A percentile compares a stretch with the other conserved stretches of the same genome.
Evolutionary conservation across 1,140 invertebrate species (phyloP).

Genomic region (Dendrolimus punctatus): DNA sequence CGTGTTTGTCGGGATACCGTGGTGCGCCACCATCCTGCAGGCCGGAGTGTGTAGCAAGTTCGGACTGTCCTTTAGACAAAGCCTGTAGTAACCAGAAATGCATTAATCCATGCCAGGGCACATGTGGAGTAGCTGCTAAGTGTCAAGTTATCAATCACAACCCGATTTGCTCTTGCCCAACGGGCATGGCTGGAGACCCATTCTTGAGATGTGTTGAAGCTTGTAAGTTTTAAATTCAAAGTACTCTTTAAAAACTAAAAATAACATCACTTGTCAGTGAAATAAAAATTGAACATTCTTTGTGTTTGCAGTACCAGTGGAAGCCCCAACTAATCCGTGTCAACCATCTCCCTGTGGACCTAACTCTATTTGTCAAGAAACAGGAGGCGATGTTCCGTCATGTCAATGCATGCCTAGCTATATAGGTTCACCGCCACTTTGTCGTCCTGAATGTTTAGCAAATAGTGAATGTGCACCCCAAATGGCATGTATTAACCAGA

Average conservation of each 20-base stretch:
- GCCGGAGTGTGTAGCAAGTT: constrained; percentile 75
- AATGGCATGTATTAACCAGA: constrained; percentile 80
- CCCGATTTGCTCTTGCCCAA: constrained; percentile 77
- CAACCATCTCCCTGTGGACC: constrained; percentile 80
- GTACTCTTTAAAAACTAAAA: too few relatives aligned
- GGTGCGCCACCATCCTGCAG: constrained; percentile 76
- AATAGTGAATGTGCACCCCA: constrained; percentile 82
- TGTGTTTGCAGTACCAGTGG: constrained; percentile 31
- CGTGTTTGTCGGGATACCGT: constrained; percentile 74
- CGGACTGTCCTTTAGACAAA: constrained; percentile 73
- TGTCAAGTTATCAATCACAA: constrained; percentile 79
- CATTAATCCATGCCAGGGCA: constrained; percentile 76
- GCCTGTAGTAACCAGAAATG: constrained; percentile 77
- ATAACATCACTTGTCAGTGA: too few relatives aligned
- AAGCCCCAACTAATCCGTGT: constrained; percentile 75
- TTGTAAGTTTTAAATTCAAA: constrained; percentile 54
- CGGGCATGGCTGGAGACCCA: constrained; percentile 75
- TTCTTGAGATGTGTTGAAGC: constrained; percentile 73
- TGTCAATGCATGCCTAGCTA: constrained; percentile 79
- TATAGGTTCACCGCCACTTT: constrained; percentile 79
- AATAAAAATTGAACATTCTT: constrained; percentile 9
- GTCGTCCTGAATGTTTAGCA: constrained; percentile 80
- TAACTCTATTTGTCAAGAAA: constrained; percentile 81
- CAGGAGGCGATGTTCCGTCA: constrained; percentile 67
- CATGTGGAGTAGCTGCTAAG: constrained; percentile 75